phyloP scores from a whole-genome alignment of 1,140 invertebrate genomes.

The Babylonia areolata region DNA sequence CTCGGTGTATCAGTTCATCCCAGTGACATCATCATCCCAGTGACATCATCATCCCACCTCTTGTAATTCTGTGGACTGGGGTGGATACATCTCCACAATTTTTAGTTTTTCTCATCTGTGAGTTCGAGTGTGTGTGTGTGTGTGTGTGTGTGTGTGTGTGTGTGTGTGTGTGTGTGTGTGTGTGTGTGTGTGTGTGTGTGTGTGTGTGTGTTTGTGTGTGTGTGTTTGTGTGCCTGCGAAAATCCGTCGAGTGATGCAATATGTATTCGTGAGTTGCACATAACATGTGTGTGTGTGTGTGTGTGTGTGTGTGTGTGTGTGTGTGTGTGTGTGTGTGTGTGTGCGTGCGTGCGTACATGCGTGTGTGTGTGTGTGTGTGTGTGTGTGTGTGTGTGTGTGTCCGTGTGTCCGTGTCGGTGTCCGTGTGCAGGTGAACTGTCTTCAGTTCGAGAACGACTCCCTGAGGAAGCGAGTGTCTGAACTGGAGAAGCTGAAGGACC shows the following conservation, averaged over 20 bases:
- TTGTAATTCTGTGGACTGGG: too few relatives aligned
- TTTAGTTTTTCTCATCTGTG: background rate
- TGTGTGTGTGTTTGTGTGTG: too few relatives aligned
- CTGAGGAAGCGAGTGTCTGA: constrained; percentile 81
- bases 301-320: background rate
- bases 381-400: constrained; percentile 22
- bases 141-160: background rate
- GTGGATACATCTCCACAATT: too few relatives aligned
- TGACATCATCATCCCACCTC: too few relatives aligned
- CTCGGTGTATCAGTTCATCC: too few relatives aligned
- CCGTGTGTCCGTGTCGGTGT: constrained; percentile 16
- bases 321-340: too few relatives aligned
- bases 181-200: background rate
- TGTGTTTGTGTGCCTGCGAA: background rate
- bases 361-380: background rate
- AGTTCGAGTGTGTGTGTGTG: background rate
- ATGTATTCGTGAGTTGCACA: too few relatives aligned
- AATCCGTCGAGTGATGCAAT: too few relatives aligned
- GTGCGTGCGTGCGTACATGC: too few relatives aligned
- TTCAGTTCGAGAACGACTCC: constrained; percentile 84
- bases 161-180: constrained; percentile 8
- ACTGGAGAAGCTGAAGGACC: constrained; percentile 69
- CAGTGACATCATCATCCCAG: too few relatives aligned
- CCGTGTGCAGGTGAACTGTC: constrained; percentile 79
- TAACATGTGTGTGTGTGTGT: background rate